A percentile compares a stretch with the other conserved stretches of the same genome.
Conservation (phyloP, 64 coral and sea anemone species). For the Stichodactyla helianthus region DNA sequence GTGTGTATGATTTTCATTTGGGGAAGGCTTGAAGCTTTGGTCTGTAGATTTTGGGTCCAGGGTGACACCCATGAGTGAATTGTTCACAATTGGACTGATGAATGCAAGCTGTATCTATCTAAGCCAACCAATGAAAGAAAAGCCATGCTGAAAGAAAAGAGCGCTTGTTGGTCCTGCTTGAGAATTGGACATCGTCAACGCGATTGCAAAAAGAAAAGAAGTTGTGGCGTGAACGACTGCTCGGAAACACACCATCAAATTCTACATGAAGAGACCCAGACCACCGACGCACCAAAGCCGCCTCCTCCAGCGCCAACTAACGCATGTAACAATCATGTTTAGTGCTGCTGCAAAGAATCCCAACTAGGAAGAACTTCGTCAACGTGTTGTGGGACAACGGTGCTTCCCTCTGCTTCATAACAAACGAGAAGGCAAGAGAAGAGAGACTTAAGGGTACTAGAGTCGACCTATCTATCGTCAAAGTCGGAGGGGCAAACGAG, state of each 20-base stretch:
- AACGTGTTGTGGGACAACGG: constrained; percentile 58
- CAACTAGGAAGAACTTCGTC: constrained; percentile 42
- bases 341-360: constrained; percentile 46
- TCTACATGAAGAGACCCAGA: constrained; percentile 15
- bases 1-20: too few relatives aligned
- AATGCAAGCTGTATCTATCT: constrained; percentile 38
- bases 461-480: constrained; percentile 33
- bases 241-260: constrained; percentile 33
- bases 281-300: not conserved
- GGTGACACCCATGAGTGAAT: too few relatives aligned
- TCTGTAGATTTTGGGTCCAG: too few relatives aligned
- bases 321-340: constrained; percentile 21
- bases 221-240: constrained; percentile 35
- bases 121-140: constrained; percentile 25
- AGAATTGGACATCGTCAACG: constrained; percentile 3
- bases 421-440: constrained; percentile 40
- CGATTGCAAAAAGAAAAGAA: constrained; percentile 5
- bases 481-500: constrained; percentile 32
- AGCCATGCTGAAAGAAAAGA: constrained; percentile 27
- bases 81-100: constrained; percentile 27
- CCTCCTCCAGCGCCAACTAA: not conserved
- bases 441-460: constrained; percentile 30
- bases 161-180: constrained; percentile 50
- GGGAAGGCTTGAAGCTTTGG: too few relatives aligned
- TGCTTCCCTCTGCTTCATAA: constrained; percentile 62